A percentile compares a stretch with the other conserved stretches of the same genome.
Conservation (phyloP, 2,888 invertebrate genomes). For the Xiphydria camelus region DNA sequence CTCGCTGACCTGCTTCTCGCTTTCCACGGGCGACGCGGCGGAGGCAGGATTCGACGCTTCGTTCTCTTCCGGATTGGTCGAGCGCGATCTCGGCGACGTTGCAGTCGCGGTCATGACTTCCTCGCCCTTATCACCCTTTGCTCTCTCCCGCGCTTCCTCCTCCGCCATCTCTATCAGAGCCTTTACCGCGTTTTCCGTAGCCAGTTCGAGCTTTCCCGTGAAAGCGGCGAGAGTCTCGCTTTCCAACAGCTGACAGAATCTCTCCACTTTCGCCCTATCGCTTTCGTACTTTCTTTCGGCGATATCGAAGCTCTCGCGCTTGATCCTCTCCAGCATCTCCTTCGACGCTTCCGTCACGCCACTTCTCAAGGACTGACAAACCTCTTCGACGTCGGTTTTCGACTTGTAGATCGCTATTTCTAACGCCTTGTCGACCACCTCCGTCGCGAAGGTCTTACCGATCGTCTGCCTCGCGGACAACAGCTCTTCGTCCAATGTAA, state of each 20-base stretch:
- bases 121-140: slow-evolving; percentile 28
- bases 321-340: slow-evolving; percentile 46
- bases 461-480: slow-evolving; percentile 37
- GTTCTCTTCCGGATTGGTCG: slow-evolving; percentile 12
- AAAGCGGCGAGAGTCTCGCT: slow-evolving; percentile 46
- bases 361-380: slow-evolving; percentile 48
- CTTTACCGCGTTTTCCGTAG: slow-evolving; percentile 54
- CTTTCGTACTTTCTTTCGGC: slow-evolving; percentile 39
- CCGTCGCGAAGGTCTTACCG: slow-evolving; percentile 50
- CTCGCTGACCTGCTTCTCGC: slow-evolving; percentile 4
- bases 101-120: no score
- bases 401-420: slow-evolving; percentile 55
- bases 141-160: slow-evolving; percentile 49
- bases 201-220: slow-evolving; percentile 48
- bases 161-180: slow-evolving; percentile 55
- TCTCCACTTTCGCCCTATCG: slow-evolving; percentile 36
- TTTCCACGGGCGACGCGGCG: slow-evolving; percentile 4
- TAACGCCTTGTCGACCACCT: slow-evolving; percentile 53
- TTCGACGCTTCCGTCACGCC: slow-evolving; percentile 51
- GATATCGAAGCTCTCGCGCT: slow-evolving; percentile 45
- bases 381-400: slow-evolving; percentile 53
- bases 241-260: slow-evolving; percentile 41
- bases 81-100: not conserved
- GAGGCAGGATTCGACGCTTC: slow-evolving; percentile 1
- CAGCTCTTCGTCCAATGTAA: slow-evolving; percentile 33